Conservation (phyloP, 2,888 invertebrate species). For the Meghimatium bilineatum region DNA sequence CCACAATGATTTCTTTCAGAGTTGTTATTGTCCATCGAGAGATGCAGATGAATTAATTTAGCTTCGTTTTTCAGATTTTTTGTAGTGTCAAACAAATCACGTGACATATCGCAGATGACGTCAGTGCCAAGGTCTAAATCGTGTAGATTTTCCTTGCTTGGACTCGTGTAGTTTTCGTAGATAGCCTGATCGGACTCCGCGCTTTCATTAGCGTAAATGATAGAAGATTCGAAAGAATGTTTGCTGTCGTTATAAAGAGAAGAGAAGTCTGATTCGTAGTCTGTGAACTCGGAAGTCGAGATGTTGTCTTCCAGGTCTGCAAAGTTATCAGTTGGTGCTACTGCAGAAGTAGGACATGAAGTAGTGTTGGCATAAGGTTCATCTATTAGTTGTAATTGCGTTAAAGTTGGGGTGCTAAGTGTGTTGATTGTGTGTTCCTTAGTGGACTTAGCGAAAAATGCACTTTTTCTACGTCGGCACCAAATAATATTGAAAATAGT, state of each 20-base stretch:
- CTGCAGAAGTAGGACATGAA: neutral
- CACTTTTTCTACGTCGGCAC: neutral
- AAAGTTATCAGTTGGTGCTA: neutral
- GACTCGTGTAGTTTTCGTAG: neutral
- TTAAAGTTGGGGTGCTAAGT: neutral
- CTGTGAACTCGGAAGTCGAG: neutral
- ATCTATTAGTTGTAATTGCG: neutral
- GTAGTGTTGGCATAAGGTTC: neutral
- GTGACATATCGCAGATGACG: neutral
- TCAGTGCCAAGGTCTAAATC: neutral
- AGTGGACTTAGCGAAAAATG: neutral
- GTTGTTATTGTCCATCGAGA: neutral
- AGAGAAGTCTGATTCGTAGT: neutral
- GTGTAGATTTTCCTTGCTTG: neutral
- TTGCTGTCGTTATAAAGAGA: neutral
- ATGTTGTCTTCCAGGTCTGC: neutral
- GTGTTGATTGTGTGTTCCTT: neutral
- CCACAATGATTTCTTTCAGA: neutral
- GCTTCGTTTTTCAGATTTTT: neutral
- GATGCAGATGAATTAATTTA: neutral
- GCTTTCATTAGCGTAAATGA: neutral
- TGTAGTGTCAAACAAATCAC: no score
- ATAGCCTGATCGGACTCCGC: neutral
- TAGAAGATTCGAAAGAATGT: neutral
- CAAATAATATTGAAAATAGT: neutral